Percentiles rank a stretch among this genome's conserved stretches.
phyloP scores from a whole-genome alignment of 2,888 invertebrate genomes.

The Melikaiella ostensackeni region DNA sequence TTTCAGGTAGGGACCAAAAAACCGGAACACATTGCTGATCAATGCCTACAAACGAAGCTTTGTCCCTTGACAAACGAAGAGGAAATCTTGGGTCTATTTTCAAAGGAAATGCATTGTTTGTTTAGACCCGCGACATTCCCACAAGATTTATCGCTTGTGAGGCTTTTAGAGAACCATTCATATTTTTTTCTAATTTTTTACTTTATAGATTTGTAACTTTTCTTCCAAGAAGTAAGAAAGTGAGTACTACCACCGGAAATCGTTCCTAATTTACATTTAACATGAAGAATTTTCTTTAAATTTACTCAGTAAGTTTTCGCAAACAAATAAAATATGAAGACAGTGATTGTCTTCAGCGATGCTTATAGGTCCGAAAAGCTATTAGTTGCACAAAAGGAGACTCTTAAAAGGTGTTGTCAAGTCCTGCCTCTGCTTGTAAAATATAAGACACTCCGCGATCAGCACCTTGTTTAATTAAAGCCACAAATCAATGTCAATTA shows the following conservation, averaged over 20 bases:
- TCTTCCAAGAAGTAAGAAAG: neutral
- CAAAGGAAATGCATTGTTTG: slow-evolving; percentile 26
- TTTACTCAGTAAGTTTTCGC: slow-evolving; percentile 11
- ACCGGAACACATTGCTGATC: slow-evolving; percentile 21
- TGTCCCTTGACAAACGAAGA: slow-evolving; percentile 3
- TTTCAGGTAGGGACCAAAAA: slow-evolving; percentile 22
- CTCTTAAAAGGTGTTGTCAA: slow-evolving; percentile 72
- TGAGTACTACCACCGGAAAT: no score
- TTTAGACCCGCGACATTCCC: slow-evolving; percentile 11
- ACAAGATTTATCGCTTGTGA: slow-evolving; percentile 12
- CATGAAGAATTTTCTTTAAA: neutral
- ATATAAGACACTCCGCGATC: slow-evolving; percentile 66
- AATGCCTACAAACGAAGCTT: slow-evolving; percentile 26
- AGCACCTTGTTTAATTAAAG: slow-evolving; percentile 75
- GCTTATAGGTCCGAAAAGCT: slow-evolving; percentile 56
- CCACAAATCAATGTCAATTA: slow-evolving; percentile 75
- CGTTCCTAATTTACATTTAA: no score
- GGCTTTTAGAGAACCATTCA: slow-evolving; percentile 16
- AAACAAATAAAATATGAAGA: slow-evolving; percentile 33
- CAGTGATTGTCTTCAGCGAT: slow-evolving; percentile 48
- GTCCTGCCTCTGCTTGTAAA: slow-evolving; percentile 62
- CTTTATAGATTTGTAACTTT: neutral
- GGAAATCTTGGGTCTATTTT: slow-evolving; percentile 4
- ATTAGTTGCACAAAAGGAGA: slow-evolving; percentile 58
- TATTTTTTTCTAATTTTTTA: neutral